These are phyloP conservation scores for Patella caerulea DNA, from an alignment of 2,888 invertebrate species.

Conservation along the genomic window DNA sequence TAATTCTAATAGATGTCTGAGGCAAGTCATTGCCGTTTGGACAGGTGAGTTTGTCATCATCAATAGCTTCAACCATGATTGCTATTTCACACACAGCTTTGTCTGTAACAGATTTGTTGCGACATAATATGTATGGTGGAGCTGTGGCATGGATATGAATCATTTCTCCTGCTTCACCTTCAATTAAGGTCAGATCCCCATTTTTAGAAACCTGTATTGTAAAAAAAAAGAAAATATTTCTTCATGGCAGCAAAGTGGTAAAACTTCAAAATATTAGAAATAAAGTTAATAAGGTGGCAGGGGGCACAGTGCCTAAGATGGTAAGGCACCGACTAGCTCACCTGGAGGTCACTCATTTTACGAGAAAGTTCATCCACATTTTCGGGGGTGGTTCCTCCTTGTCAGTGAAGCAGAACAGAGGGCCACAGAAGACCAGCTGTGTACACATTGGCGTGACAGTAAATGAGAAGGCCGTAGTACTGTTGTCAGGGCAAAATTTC, in stretches of 20 bases:
- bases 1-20: constrained; percentile 24
- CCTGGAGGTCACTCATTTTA: no score
- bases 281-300: no score
- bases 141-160: constrained; percentile 32
- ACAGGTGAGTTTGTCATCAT: constrained; percentile 26
- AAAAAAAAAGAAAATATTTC: not conserved
- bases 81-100: constrained; percentile 24
- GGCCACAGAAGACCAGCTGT: no score
- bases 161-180: constrained; percentile 29
- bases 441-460: no score
- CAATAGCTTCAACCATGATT: not conserved
- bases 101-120: constrained; percentile 21
- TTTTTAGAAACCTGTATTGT: not conserved
- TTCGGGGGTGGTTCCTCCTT: no score
- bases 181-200: constrained; percentile 24
- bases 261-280: not conserved
- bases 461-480: no score
- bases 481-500: no score
- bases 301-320: no score
- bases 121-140: constrained; percentile 39
- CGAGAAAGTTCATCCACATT: no score
- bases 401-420: no score
- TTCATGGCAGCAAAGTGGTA: not conserved
- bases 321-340: no score
- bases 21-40: constrained; percentile 22